Base-by-base conservation (phyloP, 2,797 vertebrate genomes). In the Lutjanus argentimaculatus region DNA sequence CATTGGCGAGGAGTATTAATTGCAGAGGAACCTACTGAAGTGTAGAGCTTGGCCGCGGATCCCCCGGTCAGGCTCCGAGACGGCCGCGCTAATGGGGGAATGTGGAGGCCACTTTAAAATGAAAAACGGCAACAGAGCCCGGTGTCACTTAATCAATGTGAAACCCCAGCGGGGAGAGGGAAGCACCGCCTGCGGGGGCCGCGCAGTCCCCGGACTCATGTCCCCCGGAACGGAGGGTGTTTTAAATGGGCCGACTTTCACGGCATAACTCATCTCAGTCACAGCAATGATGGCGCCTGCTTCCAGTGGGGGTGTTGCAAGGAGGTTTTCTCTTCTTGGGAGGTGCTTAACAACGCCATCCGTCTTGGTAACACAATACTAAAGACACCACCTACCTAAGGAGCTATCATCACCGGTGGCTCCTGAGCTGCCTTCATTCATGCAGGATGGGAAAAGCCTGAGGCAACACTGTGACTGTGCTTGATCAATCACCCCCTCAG, bases 111-210 rank as follows among this genome's bases (percentile, higher is more conserved):
- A 92, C 91, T 95, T 95, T 91, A 90, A 91, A 81, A 95, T 94
- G 92, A 96, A 93, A 94, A 95, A 96, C 59, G 77, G 83, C 89
- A 67, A 61, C 46, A 62, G 73, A 86, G 87, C 86, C 76, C 42
- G 12, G 65, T 91, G 91, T 95, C 94, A 93, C 87, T 95, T 94
- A 93, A 95, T 96, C 94, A 96, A 93, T 93, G 87, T 77, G 85
- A 88, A 91, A 79, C 77, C 88, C 90, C 90, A 52, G 75, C 2
- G 64, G 86, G 83, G 80, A 65, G 84, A 71, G 17, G 62, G 72
- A 67, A 55, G 12, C 69, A 9, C 40, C 0, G 72, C 88, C 91
- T 67, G 74, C 43, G 40, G 92, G 91, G 82, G 78, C 61, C 9
- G 16, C 14, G 12, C 57, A 11, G 80, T 87, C 90, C 84, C 90